A percentile compares a stretch with the other conserved stretches of the same genome.
These are phyloP conservation scores for Luperina nickerlii DNA, from an alignment of 2,888 invertebrate species.

Conservation along the genomic window DNA sequence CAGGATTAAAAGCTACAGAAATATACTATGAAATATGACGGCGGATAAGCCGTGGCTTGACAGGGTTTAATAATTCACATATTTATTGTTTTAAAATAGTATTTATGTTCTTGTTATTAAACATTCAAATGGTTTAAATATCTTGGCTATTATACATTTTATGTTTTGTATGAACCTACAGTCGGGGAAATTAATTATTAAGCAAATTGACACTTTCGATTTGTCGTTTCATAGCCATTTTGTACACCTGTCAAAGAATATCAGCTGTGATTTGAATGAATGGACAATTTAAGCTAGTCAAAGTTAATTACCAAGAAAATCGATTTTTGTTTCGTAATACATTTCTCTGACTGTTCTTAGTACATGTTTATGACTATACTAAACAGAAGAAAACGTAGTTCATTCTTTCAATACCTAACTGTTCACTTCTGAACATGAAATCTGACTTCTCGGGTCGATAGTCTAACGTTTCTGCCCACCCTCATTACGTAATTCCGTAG, in stretches of 20 bases:
- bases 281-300: no score
- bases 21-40: slow-evolving; percentile 33
- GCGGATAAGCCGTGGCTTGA: background rate
- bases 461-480: no score
- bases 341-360: background rate
- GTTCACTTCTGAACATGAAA: background rate
- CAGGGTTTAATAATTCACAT: background rate
- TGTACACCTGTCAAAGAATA: no score
- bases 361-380: background rate
- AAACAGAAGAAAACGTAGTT: no score
- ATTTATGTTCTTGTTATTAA: background rate
- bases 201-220: no score
- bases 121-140: background rate
- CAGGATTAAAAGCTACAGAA: slow-evolving; percentile 45
- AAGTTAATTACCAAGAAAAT: no score
- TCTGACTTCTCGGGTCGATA: background rate
- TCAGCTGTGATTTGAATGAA: no score
- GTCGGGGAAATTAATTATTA: no score
- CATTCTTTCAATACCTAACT: background rate
- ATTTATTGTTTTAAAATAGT: background rate
- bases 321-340: background rate
- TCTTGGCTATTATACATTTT: background rate
- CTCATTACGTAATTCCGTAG: background rate
- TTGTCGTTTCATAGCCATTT: no score
- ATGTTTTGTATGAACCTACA: background rate